These are phyloP conservation scores for Streptopelia turtur DNA, from an alignment of 2,797 vertebrate genomes.

Conservation along the genomic window DNA sequence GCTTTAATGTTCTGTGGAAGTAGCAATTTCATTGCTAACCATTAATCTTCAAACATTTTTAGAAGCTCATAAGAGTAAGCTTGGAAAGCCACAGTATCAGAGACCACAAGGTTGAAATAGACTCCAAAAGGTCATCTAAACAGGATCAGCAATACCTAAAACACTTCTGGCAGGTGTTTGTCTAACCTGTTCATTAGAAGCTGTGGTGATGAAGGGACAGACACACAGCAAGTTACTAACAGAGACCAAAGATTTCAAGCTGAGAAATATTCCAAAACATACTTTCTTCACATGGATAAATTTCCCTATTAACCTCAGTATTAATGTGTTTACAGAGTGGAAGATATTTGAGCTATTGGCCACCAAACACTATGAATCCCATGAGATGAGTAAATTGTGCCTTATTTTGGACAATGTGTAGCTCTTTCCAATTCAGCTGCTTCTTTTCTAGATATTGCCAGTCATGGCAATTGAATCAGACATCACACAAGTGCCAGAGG, in stretches of 20 bases:
- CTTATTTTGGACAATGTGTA: neutral
- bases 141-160: neutral
- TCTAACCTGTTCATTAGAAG: neutral
- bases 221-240: neutral
- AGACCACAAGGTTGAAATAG: neutral
- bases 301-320: neutral
- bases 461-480: neutral
- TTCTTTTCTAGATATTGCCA: neutral
- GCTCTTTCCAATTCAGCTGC: neutral
- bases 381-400: neutral
- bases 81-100: neutral
- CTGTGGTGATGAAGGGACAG: neutral
- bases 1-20: slow-evolving; percentile 22
- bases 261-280: neutral
- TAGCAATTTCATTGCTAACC: slow-evolving; percentile 19
- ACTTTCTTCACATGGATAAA: neutral
- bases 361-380: neutral
- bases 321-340: neutral
- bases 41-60: slow-evolving; percentile 28
- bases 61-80: neutral
- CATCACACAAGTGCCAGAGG: neutral
- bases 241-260: neutral
- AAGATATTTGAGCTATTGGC: neutral
- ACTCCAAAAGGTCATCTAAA: neutral
- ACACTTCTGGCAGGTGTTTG: neutral